Base-by-base conservation (phyloP, 2,888 invertebrate species). In the Drosophila atripex region DNA sequence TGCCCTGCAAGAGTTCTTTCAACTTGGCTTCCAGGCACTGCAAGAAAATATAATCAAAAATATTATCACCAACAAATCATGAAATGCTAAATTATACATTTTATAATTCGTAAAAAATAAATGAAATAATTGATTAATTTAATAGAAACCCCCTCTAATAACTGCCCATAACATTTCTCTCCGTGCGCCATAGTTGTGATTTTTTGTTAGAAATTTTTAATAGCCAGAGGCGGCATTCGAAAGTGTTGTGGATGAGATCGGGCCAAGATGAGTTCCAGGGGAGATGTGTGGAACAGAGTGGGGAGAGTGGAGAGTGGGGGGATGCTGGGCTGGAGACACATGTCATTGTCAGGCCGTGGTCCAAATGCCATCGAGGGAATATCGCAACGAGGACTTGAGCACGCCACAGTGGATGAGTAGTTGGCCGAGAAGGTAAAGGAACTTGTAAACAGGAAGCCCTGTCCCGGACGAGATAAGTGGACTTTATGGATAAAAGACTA, bases 1-100 rank as follows among this genome's bases (percentile, higher is more conserved):
- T 72, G 78, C 72, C 71, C 63, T 72, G 64, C 58, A 71, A 76
- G 66, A 85, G 83, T 80, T 80, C 83, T 80, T 80, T 82, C 73
- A 86, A 85, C 83, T 85, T 53, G 61, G 30, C 54, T 61, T 77
- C 51, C 51, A 73, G 52, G 71, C 28, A 47, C 16, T 28, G 21
- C 18, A 12, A 28, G 32, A 52, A 43, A 43, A 43, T 12, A 9
- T 8, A 39, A 16, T 39, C 9, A 2, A 8, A 39, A 16, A 8
- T 14, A 2, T 39, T 11, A 32, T 12, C 1, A 3, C 11, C 3
- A 32, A 9, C 1, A 25, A 25, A 25, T 25, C 1, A 25, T 25
- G 8, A 25, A 23, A 23, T 23, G 4, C 4, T 23, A 23, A 0
- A 23, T 23, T 4, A 0, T 23, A 4, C 21, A 4, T 4, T 5